A percentile compares a stretch with the other conserved stretches of the same genome.
Evolutionary conservation across 2,797 vertebrate genomes (phyloP).

Genomic region (Tympanoctomys barrerae): DNA sequence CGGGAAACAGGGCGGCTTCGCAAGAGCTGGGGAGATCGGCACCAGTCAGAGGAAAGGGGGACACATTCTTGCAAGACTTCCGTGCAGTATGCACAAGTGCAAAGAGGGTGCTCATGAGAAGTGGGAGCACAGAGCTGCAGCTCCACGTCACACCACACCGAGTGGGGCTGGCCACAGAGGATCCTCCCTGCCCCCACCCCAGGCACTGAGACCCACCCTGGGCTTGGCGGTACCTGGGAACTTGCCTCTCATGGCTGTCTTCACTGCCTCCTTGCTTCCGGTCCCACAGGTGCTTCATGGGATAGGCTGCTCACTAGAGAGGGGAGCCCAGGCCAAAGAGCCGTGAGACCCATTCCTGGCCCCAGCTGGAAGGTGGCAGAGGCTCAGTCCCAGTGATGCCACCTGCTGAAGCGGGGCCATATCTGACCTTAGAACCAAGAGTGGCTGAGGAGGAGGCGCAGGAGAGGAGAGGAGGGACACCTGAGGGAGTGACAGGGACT

Average conservation of each 20-base stretch:
- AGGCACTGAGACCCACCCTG: slow-evolving; percentile 89
- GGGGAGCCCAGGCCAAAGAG: not conserved
- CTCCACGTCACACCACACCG: slow-evolving; percentile 76
- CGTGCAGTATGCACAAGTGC: not conserved
- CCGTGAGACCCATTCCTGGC: slow-evolving; percentile 24
- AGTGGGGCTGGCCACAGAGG: slow-evolving; percentile 87
- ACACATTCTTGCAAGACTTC: not conserved
- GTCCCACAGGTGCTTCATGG: slow-evolving; percentile 59
- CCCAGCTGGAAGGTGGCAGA: slow-evolving; percentile 12
- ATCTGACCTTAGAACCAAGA: not conserved
- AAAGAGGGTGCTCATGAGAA: not conserved
- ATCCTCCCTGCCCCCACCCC: slow-evolving; percentile 60
- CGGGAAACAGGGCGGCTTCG: not conserved
- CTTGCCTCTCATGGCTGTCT: slow-evolving; percentile 89
- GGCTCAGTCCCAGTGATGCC: not conserved
- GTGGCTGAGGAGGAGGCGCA: not conserved
- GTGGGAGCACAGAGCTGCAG: not conserved
- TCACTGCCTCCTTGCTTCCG: slow-evolving; percentile 89
- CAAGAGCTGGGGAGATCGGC: not conserved
- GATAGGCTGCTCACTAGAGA: slow-evolving; percentile 34
- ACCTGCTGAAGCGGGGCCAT: not conserved
- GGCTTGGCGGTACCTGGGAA: slow-evolving; percentile 90
- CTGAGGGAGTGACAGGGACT: not conserved
- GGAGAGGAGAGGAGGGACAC: no score
- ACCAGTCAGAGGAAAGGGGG: not conserved